phyloP scores from a whole-genome alignment of 2,797 vertebrate species.

The Amniataba percoides region DNA sequence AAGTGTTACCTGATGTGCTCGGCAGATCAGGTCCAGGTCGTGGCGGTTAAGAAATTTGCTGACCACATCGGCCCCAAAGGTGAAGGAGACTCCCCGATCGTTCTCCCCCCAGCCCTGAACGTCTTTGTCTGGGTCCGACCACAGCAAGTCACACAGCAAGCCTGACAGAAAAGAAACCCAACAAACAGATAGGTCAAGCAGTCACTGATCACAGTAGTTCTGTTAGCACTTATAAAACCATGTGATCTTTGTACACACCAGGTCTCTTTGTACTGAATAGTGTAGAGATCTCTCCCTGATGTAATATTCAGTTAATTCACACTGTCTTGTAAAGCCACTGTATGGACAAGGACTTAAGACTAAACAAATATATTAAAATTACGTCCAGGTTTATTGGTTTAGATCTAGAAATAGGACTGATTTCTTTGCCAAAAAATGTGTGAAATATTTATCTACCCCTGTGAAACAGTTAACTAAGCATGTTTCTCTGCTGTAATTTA shows the following conservation, averaged over 20 bases:
- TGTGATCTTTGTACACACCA: neutral
- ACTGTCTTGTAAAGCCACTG: neutral
- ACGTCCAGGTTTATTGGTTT: neutral
- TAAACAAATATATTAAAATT: neutral
- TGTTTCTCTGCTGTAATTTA: neutral
- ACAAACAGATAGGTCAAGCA: neutral
- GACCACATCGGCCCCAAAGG: constrained; percentile 95
- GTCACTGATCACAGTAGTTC: neutral
- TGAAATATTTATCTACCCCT: neutral
- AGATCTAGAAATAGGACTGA: neutral
- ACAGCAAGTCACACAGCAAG: constrained; percentile 93
- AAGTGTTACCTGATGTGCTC: constrained; percentile 91
- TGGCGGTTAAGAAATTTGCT: constrained; percentile 97
- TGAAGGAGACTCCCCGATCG: constrained; percentile 94
- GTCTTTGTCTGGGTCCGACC: constrained; percentile 96
- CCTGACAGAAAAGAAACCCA: constrained; percentile 78
- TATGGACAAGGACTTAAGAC: neutral
- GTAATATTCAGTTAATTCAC: too few species aligned
- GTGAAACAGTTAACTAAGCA: neutral
- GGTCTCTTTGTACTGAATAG: too few species aligned
- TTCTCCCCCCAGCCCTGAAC: constrained; percentile 97
- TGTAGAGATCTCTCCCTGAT: too few species aligned
- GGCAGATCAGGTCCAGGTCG: constrained; percentile 95
- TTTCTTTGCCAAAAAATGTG: neutral
- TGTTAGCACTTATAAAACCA: neutral